Evolutionary conservation across 1,140 invertebrate genomes (phyloP).

Genomic region (Mylabris phalerata): DNA sequence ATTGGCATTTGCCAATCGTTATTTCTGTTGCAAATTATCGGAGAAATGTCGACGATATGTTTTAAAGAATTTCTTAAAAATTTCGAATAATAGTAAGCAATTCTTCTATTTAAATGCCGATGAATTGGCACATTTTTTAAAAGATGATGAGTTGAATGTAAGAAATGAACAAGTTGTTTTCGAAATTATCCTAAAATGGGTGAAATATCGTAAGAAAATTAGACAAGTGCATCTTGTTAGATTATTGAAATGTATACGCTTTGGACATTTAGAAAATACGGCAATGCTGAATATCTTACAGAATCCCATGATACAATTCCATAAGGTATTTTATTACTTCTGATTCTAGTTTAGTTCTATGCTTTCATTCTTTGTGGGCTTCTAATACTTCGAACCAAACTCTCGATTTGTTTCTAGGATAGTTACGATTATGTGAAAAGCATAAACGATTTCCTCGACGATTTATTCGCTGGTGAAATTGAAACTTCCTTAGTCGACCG

Average conservation of each 20-base stretch:
- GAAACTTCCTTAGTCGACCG: too few species aligned
- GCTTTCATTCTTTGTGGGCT: too few species aligned
- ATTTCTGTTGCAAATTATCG: conserved; percentile 56
- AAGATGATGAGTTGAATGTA: conserved; percentile 58
- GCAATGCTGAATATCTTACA: too few species aligned
- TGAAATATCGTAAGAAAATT: conserved; percentile 47
- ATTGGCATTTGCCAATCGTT: conserved; percentile 62
- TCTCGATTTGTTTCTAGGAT: too few species aligned
- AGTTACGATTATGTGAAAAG: too few species aligned
- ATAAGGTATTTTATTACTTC: too few species aligned
- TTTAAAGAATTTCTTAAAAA: conserved; percentile 46
- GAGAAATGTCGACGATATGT: conserved; percentile 48
- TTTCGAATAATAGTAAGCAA: conserved; percentile 48
- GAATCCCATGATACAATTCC: too few species aligned
- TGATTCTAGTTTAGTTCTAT: too few species aligned
- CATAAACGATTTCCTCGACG: too few species aligned
- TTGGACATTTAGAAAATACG: conserved; percentile 51
- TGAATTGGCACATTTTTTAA: conserved; percentile 50
- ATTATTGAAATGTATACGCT: conserved; percentile 57
- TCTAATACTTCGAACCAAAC: too few species aligned
- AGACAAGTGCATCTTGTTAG: conserved; percentile 49
- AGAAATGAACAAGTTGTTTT: conserved; percentile 62
- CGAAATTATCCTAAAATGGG: conserved; percentile 57
- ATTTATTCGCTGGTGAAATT: too few species aligned
- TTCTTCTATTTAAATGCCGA: conserved; percentile 48